Base-by-base conservation (phyloP, 2,797 vertebrate species). In the Rhadinocentrus ornatus region DNA sequence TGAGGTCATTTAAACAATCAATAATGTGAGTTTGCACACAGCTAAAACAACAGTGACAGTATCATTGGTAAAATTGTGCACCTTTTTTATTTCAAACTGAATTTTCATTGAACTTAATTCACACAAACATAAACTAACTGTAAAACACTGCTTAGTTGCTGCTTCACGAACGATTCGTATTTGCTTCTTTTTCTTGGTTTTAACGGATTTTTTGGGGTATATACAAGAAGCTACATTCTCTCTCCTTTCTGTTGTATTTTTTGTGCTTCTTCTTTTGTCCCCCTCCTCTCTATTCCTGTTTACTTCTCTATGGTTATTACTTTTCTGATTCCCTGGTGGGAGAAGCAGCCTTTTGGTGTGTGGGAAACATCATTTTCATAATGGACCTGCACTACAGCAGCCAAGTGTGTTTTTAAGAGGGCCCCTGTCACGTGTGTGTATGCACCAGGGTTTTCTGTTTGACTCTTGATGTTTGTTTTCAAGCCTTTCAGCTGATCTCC, bases 281-380 rank as follows among this genome's bases (percentile, higher is more conserved):
- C 5, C 3, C 26, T 56, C 20, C 24, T 39, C 41, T 44, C 24
- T 16, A 16, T 41, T 52, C 20, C 8, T 35, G 34, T 35, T 9
- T 35, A 11, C 34, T 8, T 35, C 34, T 62, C 64, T 50, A 39
- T 29, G 46, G 8, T 22, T 48, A 22, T 48, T 48, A 10, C 41
- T 61, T 59, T 29, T 10, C 46, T 48, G 46, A n/a, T 48, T n/a
- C 57, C 74, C 60, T 37, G 12, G 54, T 61, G 73, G 73, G 6
- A 57, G 77, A 62, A 76, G 63, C 74, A 85, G 65, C 83, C 82
- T 76, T 85, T 80, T 78, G 64, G 73, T 77, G 69, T 7, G 27
- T 81, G 72, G 80, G 73, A 81, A 75, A 57, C 37, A 32, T 61
- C 20, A 46, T 73, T 48, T 69, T 0, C 1, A 69, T 83, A 85